Base-by-base conservation (phyloP, 2,888 invertebrate species). In the Phyllotreta cruciferae region DNA sequence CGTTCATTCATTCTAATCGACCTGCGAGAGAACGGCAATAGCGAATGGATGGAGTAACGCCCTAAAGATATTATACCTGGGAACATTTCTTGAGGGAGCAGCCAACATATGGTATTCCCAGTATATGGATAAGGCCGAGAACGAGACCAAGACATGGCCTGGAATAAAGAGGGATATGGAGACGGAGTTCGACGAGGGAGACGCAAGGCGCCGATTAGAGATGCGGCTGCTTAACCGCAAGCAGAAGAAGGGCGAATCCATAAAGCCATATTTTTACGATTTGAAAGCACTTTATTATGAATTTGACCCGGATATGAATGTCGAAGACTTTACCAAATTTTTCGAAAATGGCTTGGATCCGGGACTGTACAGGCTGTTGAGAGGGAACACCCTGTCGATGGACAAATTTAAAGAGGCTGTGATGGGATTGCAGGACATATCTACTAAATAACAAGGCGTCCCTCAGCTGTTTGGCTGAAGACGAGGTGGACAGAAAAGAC, bases 41-140 rank as follows among this genome's bases (percentile, higher is more conserved):
- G 63, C 53, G 9, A 53, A 58, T 38, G 13, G 57, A 9, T 57
- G 54, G 54, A 37, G 37, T 6, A 63, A 58, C 14, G 53, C 37
- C 37, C 10, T 58, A 11, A 63, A 60, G 53, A 63, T 63, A 2
- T 9, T 13, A 1, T 60, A 55, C 24, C 14, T 63, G n/a, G 55
- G 54, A 9, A 42, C 41, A 3, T 63, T 63, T 14, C 36, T 58
- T 7, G 63, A 63, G 36, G 63, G 58, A 0, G 58, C 58, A 52
- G 49, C 58, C 2, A 47, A 57, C 6, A 34, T 44, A 3, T 58
- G 63, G 54, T 63, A 54, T 44, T 38, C 5, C 3, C 1, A 4
- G n/a, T 62, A 56, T 36, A 56, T 4, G 56, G 49, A 41, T 9
- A 13, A 10, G 37, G 10, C 41, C n/a, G 35, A 13, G 10, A 49